Base-by-base conservation (phyloP, 2,888 invertebrate genomes). In the Apamea monoglypha region DNA sequence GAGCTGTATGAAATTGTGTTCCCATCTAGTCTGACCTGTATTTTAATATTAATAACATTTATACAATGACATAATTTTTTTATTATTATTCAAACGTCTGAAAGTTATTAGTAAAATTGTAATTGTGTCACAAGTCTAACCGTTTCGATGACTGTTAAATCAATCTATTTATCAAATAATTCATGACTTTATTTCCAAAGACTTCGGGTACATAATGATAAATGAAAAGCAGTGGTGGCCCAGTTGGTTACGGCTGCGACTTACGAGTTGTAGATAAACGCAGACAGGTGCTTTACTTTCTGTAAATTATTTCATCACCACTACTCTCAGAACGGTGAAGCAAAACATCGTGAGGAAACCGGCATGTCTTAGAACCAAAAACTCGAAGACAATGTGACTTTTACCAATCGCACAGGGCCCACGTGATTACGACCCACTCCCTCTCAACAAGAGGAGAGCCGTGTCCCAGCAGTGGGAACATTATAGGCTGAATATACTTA, bases 21-120 rank as follows among this genome's bases (percentile, higher is more conserved):
- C 36, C 29, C 32, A 78, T 78, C 50, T 59, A 78, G 47, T 61
- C 50, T 79, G 56, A 72, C 53, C 59, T 40, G 47, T 16, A 71
- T 84, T 71, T 71, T 67, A 78, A 44, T 71, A 47, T 56, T 69
- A 25, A 36, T n/a, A 36, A n/a, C 18, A 61, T 36, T 56, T 71
- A 53, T 47, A 80, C n/a, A 64, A 80, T 50, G 29, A 14, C 36
- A 59, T 32, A 77, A 59, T 12, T n/a, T n/a, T 21, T 29, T n/a
- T 53, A 25, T 29, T 32, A 56, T 18, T n/a, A 18, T 56, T 3
- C 25, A 14, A 76, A 14, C 56, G 5, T 77, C n/a, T 61, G 21
- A n/a, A 32, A 61, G 6, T 32, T 10, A 4, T n/a, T 1, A 32
- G 50, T 70, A 14, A 32, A 70, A 25, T 50, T 50, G 4, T 50